Evolutionary conservation across 2,888 invertebrate species (phyloP), one percentile per base, ranked within the genome.

Genomic region (Scaptomyza polygonia): DNA sequence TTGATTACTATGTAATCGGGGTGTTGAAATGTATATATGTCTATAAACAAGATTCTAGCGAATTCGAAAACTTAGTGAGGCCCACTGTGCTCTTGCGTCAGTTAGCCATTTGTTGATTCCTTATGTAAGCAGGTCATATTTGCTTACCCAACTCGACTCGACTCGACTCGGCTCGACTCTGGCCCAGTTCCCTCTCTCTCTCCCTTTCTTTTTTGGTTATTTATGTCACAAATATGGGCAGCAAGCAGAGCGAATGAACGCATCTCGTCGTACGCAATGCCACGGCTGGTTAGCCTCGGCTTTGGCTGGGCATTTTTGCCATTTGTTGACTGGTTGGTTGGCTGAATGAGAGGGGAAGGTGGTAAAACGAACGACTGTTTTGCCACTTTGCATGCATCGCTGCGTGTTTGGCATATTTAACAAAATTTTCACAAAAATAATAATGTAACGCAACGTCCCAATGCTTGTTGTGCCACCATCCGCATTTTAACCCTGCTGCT

Each of bases 391-490:
- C 82, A 83, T 83, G 82, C 82, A 87, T 82, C 87, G 82, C 87
- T 83, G 82, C 82, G 88, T 87, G 88, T 87, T 87, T 83, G 82
- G 86, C 82, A 83, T 83, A 83, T 83, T 83, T 83, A 83, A 87
- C 82, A 25, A 87, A 87, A 83, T 87, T 87, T 83, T 83, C 82
- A 59, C 86, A 85, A 83, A 83, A 83, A 83, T 83, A 83, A 87
- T 83, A 83, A 87, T 83, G 79, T 73, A 77, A 73, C 61, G 63
- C 70, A n/a, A 3, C 21, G 21, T 5, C 25, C 76, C 70, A 53
- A 52, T 62, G 49, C 18, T 14, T 25, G 27, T 30, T 36, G 8
- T 36, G 8, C 18, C 14, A 12, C 16, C 5, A 36, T 8, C 27
- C 30, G 48, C 29, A 25, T 53, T 39, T 39, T 9, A 39, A 18